Evolutionary conservation across 2,113 vertebrate species (phyloP), one percentile per base, ranked within the genome.

Genomic region (Brienomyrus brachyistius): DNA sequence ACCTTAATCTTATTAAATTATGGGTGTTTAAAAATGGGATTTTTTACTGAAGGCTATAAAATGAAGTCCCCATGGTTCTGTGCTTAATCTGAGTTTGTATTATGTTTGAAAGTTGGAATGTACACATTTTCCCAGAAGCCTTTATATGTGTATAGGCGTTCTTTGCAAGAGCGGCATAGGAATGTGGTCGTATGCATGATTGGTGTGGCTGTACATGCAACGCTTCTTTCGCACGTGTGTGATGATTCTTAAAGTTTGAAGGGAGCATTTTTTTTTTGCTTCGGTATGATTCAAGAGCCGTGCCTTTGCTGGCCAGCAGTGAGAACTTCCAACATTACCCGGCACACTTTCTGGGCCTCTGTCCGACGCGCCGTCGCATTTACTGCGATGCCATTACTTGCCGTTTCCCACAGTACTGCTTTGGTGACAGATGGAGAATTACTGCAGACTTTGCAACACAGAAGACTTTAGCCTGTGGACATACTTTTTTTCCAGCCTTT

Each of bases 401-500:
- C 66, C 1, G 35, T n/a, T 77, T 88, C 47, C 88, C 88, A 31
- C 40, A 66, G 45, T n/a, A 50, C 45, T 89, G 15, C 88, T 89
- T 35, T 21, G 31, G 47, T 89, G 88, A 82, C 88, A 89, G 62
- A 89, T 89, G 23, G 48, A 54, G 48, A 80, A 82, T 80, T 47
- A 48, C 70, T 89, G 47, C 70, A 50, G 66, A 80, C 70, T 51
- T 51, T 52, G 45, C 62, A 80, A 35, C 27, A 52, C 48, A 43
- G 47, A 50, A 54, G 62, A 35, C 62, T 89, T 89, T 23, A 45
- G 70, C 40, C 88, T 80, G 23, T 88, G 40, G 87, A 45, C 54
- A 59, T 13, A 43, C 4, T 66, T 59, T 17, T 62, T 86, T 2
- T 40, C n/a, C 27, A 4, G 35, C 27, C 31, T 35, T 31, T 74